Base-by-base conservation (phyloP, 2,797 vertebrate species). In the Tenualosa thibaudeaui region DNA sequence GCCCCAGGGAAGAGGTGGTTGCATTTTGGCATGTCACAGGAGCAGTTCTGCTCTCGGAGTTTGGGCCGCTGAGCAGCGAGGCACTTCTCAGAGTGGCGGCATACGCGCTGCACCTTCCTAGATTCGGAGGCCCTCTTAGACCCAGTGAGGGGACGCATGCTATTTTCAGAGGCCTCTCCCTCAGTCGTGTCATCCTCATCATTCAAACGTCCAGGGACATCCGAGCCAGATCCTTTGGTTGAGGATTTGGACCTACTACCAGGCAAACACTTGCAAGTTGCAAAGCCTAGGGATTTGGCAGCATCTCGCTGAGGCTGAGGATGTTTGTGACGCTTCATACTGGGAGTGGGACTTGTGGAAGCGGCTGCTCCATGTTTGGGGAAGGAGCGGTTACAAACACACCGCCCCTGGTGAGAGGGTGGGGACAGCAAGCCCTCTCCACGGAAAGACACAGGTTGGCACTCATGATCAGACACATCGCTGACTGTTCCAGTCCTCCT, bases 361-460 rank as follows among this genome's bases (percentile, higher is more conserved):
- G 83, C 84, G 51, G 83, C 85, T 62, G 85, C 19, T 0, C 87
- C 81, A 1, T 3, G 85, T 86, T 93, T 94, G 0, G 84, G n/a
- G 43, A 88, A n/a, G 89, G 95, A 96, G 81, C 91, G 90, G 62
- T 89, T 89, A 84, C 95, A 96, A 8, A 94, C 90, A 0, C 87
- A 86, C 5, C 89, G 89, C 3, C 54, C 85, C 81, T 90, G 91
- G 15, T 87, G 84, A 0, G 46, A 81, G 1, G 53, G 87, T 2
- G 89, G 51, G 3, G 26, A 15, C 1, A 89, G 88, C 0, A 62
- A 5, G 0, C 91, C 93, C 78, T 89, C 88, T 7, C 75, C 88
- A 24, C 87, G 85, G 0, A 13, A 89, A 1, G 87, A 85, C 6
- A 82, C 81, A 0, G 90, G 5, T 84, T 89, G 91, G 81, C 90